Percentiles rank a stretch among this genome's conserved stretches.
Evolutionary conservation across 2,113 vertebrate species (phyloP).

Genomic region (Tinamus guttatus): DNA sequence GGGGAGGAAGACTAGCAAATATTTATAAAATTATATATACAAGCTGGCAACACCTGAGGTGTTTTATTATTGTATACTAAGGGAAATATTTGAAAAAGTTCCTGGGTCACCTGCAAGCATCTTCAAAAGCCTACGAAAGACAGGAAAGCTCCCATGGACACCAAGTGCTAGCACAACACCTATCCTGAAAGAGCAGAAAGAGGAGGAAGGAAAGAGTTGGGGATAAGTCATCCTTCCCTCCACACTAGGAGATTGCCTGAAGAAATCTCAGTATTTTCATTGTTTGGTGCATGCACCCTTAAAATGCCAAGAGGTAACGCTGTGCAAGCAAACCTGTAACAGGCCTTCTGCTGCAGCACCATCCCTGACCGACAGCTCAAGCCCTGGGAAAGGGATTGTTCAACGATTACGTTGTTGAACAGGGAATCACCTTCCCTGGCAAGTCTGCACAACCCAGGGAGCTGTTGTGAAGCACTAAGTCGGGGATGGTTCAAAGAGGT

Average conservation of each 20-base stretch:
- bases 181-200: neutral
- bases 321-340: neutral
- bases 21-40: neutral
- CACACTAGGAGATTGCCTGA: neutral
- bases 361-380: neutral
- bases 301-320: neutral
- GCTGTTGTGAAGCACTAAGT: neutral
- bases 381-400: neutral
- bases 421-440: neutral
- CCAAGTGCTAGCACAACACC: neutral
- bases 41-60: neutral
- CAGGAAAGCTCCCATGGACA: neutral
- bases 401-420: neutral
- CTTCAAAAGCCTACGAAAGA: neutral
- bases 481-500: neutral
- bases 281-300: neutral
- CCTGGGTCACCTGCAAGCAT: neutral
- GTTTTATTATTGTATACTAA: neutral
- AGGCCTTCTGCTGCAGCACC: neutral
- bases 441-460: neutral
- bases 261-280: neutral
- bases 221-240: neutral
- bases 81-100: neutral
- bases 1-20: rapidly evolving
- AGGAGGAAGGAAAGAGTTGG: rapidly evolving